A percentile compares a stretch with the other conserved stretches of the same genome.
Evolutionary conservation across 2,797 vertebrate genomes (phyloP).

Genomic region (Babyrousa celebensis): DNA sequence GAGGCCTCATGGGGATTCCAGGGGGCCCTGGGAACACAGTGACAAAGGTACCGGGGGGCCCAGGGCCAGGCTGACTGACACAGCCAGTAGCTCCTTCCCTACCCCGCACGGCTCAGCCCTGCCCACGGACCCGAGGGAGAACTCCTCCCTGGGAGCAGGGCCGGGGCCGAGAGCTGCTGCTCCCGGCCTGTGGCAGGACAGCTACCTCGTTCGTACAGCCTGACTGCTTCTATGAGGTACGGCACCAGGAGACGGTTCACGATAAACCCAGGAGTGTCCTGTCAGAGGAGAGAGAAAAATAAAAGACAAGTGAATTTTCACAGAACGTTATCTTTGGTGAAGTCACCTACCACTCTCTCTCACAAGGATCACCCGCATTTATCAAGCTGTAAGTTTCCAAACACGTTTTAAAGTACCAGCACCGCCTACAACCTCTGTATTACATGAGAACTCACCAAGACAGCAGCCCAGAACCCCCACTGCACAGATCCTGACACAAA

Average conservation of each 20-base stretch:
- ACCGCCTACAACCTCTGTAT: background rate
- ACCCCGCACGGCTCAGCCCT: background rate
- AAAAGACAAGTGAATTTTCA: constrained; percentile 47
- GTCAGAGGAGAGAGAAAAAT: constrained; percentile 13
- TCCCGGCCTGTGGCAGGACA: background rate
- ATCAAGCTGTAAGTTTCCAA: background rate
- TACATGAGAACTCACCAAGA: background rate
- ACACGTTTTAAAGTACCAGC: background rate
- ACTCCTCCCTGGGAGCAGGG: too few species aligned
- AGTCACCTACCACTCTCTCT: background rate
- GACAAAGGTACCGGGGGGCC: background rate
- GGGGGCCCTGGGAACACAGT: background rate
- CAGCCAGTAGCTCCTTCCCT: background rate
- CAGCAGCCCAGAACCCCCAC: background rate
- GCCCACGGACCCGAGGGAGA: background rate
- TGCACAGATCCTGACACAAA: background rate
- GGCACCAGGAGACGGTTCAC: constrained; percentile 98
- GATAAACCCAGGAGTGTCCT: constrained; percentile 99
- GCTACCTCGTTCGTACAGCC: constrained; percentile 96
- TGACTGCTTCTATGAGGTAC: constrained; percentile 96
- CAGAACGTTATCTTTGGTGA: background rate
- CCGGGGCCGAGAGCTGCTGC: background rate
- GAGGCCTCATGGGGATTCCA: background rate
- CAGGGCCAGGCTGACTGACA: background rate
- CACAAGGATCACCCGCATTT: background rate